phyloP scores from a whole-genome alignment of 2,797 vertebrate genomes.

The Masticophis lateralis region DNA sequence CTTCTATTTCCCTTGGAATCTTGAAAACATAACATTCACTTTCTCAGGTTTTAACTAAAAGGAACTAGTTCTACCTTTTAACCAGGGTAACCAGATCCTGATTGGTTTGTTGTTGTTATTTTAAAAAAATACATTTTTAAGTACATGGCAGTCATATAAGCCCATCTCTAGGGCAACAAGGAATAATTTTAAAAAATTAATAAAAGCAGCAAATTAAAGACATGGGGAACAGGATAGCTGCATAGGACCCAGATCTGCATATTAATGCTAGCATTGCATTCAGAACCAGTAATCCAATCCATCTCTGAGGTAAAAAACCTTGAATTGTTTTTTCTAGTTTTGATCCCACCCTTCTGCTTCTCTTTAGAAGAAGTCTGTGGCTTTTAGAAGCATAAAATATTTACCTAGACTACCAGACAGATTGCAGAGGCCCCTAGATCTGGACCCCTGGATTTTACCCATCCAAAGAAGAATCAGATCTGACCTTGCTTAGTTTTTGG shows the following conservation, averaged over 20 bases:
- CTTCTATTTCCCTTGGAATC: not conserved
- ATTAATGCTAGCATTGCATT: not conserved
- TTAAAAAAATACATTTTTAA: not conserved
- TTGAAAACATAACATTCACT: not conserved
- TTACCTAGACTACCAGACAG: not conserved
- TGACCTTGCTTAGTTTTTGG: not conserved
- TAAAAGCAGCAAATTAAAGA: not conserved
- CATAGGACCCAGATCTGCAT: not conserved
- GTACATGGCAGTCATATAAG: not conserved
- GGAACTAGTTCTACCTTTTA: not conserved
- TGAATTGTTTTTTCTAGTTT: not conserved
- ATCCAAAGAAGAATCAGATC: not conserved
- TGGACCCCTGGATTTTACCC: not conserved
- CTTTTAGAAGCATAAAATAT: not conserved
- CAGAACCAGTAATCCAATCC: not conserved
- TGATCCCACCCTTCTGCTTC: not conserved
- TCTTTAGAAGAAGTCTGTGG: not conserved
- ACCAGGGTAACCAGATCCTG: not conserved
- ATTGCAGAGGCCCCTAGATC: not conserved
- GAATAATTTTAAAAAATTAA: not conserved
- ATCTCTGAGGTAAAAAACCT: not conserved
- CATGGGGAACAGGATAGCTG: not conserved
- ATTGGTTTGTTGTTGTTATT: too few relatives aligned
- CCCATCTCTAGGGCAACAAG: not conserved
- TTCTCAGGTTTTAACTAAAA: not conserved